Base-by-base conservation (phyloP, 1,140 invertebrate species). In the Drosophila sturtevanti region DNA sequence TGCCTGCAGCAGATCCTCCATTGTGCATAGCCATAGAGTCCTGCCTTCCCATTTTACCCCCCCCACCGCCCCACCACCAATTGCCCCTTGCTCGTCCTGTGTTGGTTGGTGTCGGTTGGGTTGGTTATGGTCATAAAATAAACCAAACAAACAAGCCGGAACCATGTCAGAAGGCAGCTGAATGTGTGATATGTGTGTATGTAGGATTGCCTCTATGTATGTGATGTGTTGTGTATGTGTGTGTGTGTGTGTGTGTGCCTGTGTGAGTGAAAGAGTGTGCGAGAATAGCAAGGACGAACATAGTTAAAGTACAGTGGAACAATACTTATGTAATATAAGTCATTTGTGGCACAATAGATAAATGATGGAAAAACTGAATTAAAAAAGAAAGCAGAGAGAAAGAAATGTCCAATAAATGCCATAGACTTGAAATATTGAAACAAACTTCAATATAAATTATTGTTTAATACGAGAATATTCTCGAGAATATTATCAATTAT, bases 101-200 rank as follows among this genome's bases (percentile, higher is more conserved):
- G 59, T 63, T 24, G 55, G 72, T 21, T 62, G 21, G 52, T 56
- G 79, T 72, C 52, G 75, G 72, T 63, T 71, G 72, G 67, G 65
- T 81, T 74, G 78, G 86, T 90, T 89, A 89, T 90, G 86, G 86
- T 72, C 86, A 90, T 86, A 89, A 89, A 89, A 89, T 89, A 89
- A 90, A 89, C 86, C 86, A 89, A 89, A 89, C 81, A 89, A 89
- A 89, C 86, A 89, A 89, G 86, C 81, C 85, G 85, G 86, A 90
- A 90, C 81, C 86, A 89, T 90, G 81, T 90, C 86, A 90, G 78
- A 90, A 85, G 78, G 78, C 85, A 72, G 37, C 72, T 74, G 68
- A 74, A 87, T 72, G 80, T 71, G 69, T 72, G 78, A 68, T 76
- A 86, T 63, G 61, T 62, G 22, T 24, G 54, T 52, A 52, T 38